Percentiles rank a stretch among this genome's conserved stretches.
These are phyloP conservation scores for Sphyrna mokarran DNA, from an alignment of 2,113 vertebrate species.

Conservation along the genomic window DNA sequence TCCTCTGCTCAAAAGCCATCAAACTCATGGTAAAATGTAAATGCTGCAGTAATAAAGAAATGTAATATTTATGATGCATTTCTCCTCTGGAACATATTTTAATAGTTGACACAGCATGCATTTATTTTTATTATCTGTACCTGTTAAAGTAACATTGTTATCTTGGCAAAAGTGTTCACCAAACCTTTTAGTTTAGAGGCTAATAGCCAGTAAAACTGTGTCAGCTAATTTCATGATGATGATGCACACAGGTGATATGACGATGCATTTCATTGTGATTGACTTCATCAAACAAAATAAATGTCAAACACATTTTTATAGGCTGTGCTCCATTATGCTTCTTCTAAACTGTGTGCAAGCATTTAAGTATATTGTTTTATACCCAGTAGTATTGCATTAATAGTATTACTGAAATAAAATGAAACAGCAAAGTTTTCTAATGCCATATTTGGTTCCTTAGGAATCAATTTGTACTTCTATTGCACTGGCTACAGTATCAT, in stretches of 20 bases:
- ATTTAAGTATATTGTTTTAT: background rate
- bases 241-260: background rate
- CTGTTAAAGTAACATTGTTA: background rate
- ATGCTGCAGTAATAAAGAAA: background rate
- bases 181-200: background rate
- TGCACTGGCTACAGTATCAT: background rate
- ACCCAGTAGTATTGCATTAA: background rate
- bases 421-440: background rate
- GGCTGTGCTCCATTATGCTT: background rate
- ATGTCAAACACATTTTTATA: background rate
- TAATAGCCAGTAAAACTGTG: background rate
- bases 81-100: background rate
- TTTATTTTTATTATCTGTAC: background rate
- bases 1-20: background rate
- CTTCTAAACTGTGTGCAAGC: background rate
- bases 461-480: background rate
- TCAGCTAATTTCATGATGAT: background rate
- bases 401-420: background rate
- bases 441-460: background rate
- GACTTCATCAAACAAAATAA: background rate
- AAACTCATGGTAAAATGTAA: background rate
- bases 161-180: background rate
- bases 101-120: background rate
- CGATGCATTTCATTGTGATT: background rate
- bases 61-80: background rate